These are phyloP conservation scores for Vombatus ursinus DNA, from an alignment of 2,113 vertebrate genomes.

Conservation along the genomic window DNA sequence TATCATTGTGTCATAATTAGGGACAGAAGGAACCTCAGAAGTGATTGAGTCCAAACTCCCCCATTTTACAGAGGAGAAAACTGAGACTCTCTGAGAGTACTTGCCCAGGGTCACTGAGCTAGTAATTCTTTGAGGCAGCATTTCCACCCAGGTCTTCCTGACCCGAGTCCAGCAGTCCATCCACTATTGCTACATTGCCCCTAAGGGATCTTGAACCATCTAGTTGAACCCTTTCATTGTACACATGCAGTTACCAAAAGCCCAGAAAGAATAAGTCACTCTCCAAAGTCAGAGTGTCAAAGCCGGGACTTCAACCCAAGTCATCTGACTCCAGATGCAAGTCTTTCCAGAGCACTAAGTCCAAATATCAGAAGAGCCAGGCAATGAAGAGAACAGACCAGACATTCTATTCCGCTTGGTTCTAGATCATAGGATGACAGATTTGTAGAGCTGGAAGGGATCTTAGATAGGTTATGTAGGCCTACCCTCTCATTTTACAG, in stretches of 20 bases:
- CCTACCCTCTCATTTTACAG: not conserved
- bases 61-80: not conserved
- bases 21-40: not conserved
- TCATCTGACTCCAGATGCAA: not conserved
- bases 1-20: not conserved
- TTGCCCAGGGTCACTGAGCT: not conserved
- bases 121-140: not conserved
- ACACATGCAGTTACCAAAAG: not conserved
- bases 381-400: not conserved
- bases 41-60: not conserved
- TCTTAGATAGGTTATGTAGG: not conserved
- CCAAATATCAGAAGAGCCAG: not conserved
- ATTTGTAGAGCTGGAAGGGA: not conserved
- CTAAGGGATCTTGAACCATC: not conserved
- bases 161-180: not conserved
- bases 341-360: not conserved
- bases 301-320: not conserved
- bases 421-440: not conserved
- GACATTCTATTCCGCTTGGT: not conserved
- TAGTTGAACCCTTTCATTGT: not conserved
- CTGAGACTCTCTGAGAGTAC: not conserved
- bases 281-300: not conserved
- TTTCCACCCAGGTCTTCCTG: not conserved
- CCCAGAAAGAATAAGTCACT: too few species aligned
- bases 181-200: not conserved